These are phyloP conservation scores for Centruroides vittatus DNA, from an alignment of 1,140 invertebrate genomes.

Conservation along the genomic window DNA sequence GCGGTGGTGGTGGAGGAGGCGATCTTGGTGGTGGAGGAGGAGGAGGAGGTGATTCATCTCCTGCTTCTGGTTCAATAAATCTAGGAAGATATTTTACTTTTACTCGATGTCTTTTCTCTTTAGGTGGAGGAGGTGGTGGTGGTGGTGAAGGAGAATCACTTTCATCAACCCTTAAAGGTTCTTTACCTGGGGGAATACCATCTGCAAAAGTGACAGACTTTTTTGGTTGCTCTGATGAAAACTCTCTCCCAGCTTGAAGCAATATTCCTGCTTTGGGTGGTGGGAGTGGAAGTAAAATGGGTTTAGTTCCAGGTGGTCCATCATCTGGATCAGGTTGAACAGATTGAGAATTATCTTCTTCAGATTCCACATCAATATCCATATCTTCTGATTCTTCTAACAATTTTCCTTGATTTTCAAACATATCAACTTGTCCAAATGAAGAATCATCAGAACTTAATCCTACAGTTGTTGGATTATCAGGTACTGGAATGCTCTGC, in stretches of 20 bases:
- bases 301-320: background rate
- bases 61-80: background rate
- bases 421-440: too few relatives aligned
- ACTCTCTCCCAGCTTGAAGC: background rate
- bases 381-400: too few relatives aligned
- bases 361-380: too few relatives aligned
- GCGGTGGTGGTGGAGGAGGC: slow-evolving; percentile 16
- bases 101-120: slow-evolving; percentile 8
- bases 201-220: slow-evolving; percentile 19
- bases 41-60: slow-evolving; percentile 7
- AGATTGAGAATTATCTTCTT: too few relatives aligned
- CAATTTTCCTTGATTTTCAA: too few relatives aligned
- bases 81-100: slow-evolving; percentile 9
- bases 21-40: slow-evolving; percentile 9
- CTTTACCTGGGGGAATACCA: slow-evolving; percentile 16
- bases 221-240: slow-evolving; percentile 1
- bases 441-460: too few relatives aligned
- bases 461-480: too few relatives aligned
- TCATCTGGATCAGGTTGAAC: too few relatives aligned
- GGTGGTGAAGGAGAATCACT: slow-evolving; percentile 8
- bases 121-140: slow-evolving; percentile 14
- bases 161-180: background rate
- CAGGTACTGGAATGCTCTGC: too few relatives aligned
- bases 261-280: slow-evolving; percentile 15
- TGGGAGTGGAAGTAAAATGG: background rate